A percentile compares a stretch with the other conserved stretches of the same genome.
Evolutionary conservation across 2,797 vertebrate genomes (phyloP).

Genomic region (Ptychobarbus kaznakovi): DNA sequence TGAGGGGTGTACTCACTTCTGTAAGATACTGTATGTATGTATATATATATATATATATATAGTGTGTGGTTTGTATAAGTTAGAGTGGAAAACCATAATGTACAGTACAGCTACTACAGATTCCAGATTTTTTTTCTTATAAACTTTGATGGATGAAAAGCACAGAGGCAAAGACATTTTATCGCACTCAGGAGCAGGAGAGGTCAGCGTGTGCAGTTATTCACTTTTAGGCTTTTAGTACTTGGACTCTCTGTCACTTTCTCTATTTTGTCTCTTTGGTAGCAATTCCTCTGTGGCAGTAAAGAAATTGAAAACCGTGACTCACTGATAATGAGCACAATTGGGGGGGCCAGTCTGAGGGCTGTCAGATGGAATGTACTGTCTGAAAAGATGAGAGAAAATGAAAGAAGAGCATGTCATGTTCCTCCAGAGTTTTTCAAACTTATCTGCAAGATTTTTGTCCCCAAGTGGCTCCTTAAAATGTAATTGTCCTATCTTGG

Average conservation of each 20-base stretch:
- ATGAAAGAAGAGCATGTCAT: slow-evolving; percentile 7
- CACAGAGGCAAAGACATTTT: slow-evolving; percentile 67
- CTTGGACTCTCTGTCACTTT: slow-evolving; percentile 15
- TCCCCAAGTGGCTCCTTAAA: slow-evolving; percentile 39
- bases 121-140: slow-evolving; percentile 4
- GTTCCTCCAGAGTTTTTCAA: slow-evolving; percentile 18
- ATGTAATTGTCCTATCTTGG: slow-evolving; percentile 14
- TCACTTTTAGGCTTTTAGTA: slow-evolving; percentile 52
- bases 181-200: slow-evolving; percentile 61
- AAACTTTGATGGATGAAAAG: slow-evolving; percentile 76
- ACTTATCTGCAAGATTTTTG: slow-evolving; percentile 17
- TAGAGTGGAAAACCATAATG: slow-evolving; percentile 6
- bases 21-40: no score
- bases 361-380: slow-evolving; percentile 57
- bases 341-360: slow-evolving; percentile 55
- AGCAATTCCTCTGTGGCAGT: slow-evolving; percentile 18
- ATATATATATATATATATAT: no score
- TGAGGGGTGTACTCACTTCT: no score
- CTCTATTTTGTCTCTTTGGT: slow-evolving; percentile 30
- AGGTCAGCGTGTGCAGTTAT: slow-evolving; percentile 63
- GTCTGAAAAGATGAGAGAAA: slow-evolving; percentile 45
- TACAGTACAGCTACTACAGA: slow-evolving; percentile 12
- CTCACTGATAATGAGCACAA: slow-evolving; percentile 62
- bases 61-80: not conserved
- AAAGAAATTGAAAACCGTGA: slow-evolving; percentile 52